phyloP scores from a whole-genome alignment of 2,797 vertebrate species.

The Pagetopsis macropterus region DNA sequence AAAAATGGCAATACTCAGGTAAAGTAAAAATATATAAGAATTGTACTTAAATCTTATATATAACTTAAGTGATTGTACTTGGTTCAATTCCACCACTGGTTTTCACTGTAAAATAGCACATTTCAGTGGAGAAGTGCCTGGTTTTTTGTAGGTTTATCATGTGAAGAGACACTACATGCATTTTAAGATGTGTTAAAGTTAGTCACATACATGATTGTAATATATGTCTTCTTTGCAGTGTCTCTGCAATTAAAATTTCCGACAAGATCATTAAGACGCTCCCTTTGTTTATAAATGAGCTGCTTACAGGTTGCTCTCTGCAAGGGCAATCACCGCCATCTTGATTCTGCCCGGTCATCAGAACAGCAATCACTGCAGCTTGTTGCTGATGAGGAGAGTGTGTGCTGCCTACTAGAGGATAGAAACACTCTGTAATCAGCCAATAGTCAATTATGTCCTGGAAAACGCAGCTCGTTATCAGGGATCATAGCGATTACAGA shows the following conservation, averaged over 20 bases:
- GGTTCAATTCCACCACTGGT: no score
- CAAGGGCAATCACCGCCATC: slow-evolving; percentile 41
- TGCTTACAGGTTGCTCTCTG: slow-evolving; percentile 17
- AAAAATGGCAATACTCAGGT: no score
- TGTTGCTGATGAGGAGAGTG: slow-evolving; percentile 38
- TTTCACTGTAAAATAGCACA: neutral
- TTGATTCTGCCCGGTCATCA: slow-evolving; percentile 18
- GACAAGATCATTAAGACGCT: slow-evolving; percentile 1
- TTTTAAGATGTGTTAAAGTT: neutral
- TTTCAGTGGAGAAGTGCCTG: slow-evolving; percentile 3
- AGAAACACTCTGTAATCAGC: slow-evolving; percentile 59
- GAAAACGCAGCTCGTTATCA: slow-evolving; percentile 49
- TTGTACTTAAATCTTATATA: no score
- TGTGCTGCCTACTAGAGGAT: slow-evolving; percentile 36
- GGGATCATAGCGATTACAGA: slow-evolving; percentile 42
- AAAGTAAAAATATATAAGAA: no score
- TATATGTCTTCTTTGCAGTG: neutral
- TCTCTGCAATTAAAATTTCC: neutral
- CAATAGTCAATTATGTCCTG: slow-evolving; percentile 42
- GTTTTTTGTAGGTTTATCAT: slow-evolving; percentile 20
- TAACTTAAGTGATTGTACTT: no score
- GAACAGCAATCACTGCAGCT: slow-evolving; percentile 48
- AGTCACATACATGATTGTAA: neutral
- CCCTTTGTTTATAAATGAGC: slow-evolving; percentile 15
- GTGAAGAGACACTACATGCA: neutral